Conservation (phyloP, 2,888 invertebrate species). For the Cosmia pyralina region DNA sequence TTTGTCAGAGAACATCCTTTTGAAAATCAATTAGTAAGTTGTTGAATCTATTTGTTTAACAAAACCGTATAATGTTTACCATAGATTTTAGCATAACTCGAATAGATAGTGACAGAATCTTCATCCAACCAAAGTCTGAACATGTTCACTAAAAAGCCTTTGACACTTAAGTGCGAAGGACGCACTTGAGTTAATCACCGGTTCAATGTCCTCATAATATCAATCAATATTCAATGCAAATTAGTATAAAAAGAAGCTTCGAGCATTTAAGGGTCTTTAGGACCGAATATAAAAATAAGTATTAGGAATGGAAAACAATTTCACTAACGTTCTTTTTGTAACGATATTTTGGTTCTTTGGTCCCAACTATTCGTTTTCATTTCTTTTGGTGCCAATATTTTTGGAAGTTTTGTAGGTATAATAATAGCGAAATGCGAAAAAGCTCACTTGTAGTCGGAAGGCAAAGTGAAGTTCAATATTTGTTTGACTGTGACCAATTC, state of each 20-base stretch:
- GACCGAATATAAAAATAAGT: not conserved
- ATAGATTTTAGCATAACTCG: not conserved
- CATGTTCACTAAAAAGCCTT: slow-evolving; percentile 23
- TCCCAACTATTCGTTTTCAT: not conserved
- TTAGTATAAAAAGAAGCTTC: slow-evolving; percentile 1
- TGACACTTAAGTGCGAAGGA: slow-evolving; percentile 30
- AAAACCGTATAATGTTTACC: not conserved
- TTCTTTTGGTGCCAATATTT: not conserved
- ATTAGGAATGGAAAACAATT: not conserved
- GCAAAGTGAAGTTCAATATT: not conserved
- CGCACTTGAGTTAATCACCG: not conserved
- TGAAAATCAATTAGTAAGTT: not conserved
- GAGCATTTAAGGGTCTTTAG: not conserved
- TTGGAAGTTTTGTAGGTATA: not conserved
- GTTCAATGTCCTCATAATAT: slow-evolving; percentile 39
- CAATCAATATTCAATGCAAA: slow-evolving; percentile 49
- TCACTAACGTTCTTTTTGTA: not conserved
- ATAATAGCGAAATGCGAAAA: not conserved
- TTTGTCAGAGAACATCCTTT: not conserved
- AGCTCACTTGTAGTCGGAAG: not conserved
- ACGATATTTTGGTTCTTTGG: not conserved
- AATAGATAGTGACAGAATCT: slow-evolving; percentile 10
- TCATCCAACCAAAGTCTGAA: slow-evolving; percentile 1
- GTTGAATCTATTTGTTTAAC: slow-evolving; percentile 3
- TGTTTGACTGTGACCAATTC: not conserved